Base-by-base conservation (phyloP, 2,113 vertebrate genomes). In the Phycodurus eques region DNA sequence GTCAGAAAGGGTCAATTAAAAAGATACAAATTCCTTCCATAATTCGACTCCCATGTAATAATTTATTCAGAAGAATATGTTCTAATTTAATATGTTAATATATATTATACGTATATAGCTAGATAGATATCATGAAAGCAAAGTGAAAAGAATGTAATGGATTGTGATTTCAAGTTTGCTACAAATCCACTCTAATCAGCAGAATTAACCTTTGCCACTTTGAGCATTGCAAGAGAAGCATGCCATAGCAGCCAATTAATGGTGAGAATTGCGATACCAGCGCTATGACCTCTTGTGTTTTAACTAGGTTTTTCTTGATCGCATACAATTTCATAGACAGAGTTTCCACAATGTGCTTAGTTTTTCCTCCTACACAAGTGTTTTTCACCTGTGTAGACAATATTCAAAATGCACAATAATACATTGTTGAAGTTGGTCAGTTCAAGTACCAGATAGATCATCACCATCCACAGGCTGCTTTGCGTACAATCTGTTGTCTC, bases 151-250 rank as follows among this genome's bases (percentile, higher is more conserved):
- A 4, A 27, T 31, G 56, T 27, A 12, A 27, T 27, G 8, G 12
- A 57, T 57, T 11, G 35, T 6, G 35, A 39, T 39, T 59, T 13
- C 22, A 59, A 31, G 20, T 22, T 56, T 56, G 54, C 8, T 10
- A 8, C 54, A 22, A 11, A 56, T 56, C 9, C 10, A 56, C 54
- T 22, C 54, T n/a, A 11, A 56, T 22, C 20, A 56, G 9, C 20
- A 10, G 20, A 9, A 11, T 22, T 14, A 19, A 2, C n/a, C 20
- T 22, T 22, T n/a, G 54, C 12, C 56, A 6, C 56, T 27, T 56
- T 3, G 3, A 6, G 27, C 56, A 31, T 91, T 92, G 85, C 91
- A 83, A 92, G 92, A 87, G 92, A 85, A 91, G 90, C 85, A 13
- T 80, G 83, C 89, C 86, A 88, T 90, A 87, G 89, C 84, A 89